A percentile compares a stretch with the other conserved stretches of the same genome.
Evolutionary conservation across 2,797 vertebrate genomes (phyloP).

Genomic region (Odontamblyopus lacepedii): DNA sequence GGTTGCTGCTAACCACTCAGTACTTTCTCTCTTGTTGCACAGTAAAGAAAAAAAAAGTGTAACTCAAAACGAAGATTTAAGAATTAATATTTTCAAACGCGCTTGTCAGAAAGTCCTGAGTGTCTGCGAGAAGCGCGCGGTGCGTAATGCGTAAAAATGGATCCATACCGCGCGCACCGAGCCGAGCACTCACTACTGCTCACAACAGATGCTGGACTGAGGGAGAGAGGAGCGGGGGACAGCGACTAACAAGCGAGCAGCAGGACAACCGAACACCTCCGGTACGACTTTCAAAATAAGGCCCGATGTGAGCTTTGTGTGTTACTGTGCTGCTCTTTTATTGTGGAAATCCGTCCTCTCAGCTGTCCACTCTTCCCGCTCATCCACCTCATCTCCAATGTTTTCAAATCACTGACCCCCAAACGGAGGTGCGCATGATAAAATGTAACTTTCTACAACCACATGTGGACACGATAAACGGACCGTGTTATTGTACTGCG

Average conservation of each 20-base stretch:
- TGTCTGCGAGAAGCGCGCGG: constrained; percentile 45
- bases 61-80: not conserved
- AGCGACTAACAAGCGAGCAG: not conserved
- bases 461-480: constrained; percentile 24
- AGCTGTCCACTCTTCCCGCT: not conserved
- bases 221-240: constrained; percentile 10
- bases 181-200: constrained; percentile 18
- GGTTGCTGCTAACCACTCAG: not conserved
- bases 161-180: constrained; percentile 65
- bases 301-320: accelerated
- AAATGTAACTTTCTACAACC: constrained; percentile 22
- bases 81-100: constrained; percentile 23
- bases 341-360: constrained; percentile 1
- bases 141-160: constrained; percentile 62
- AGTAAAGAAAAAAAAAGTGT: not conserved
- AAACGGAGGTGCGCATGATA: constrained; percentile 49
- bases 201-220: constrained; percentile 57
- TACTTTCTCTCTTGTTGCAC: not conserved
- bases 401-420: constrained; percentile 55
- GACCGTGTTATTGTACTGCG: constrained; percentile 6
- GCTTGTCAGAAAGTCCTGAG: constrained; percentile 38
- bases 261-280: accelerated
- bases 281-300: not conserved
- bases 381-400: constrained; percentile 46
- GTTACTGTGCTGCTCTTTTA: not conserved